Conservation (phyloP, 2,113 vertebrate genomes). For the Thunnus thynnus region DNA sequence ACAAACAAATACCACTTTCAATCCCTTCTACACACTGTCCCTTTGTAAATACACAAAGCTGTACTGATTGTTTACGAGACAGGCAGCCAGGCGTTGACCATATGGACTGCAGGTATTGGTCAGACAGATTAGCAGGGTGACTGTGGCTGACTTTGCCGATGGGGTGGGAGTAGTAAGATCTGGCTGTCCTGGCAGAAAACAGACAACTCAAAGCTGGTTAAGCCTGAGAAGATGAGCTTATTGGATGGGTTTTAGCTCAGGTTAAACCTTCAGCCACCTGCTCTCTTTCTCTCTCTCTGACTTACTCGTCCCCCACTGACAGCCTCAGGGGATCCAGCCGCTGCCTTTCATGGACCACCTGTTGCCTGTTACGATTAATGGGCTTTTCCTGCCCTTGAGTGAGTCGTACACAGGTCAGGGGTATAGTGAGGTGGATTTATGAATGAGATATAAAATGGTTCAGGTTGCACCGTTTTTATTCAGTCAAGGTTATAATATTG, state of each 20-base stretch:
- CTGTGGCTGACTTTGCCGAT: constrained; percentile 46
- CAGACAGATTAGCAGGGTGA: constrained; percentile 78
- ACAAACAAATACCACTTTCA: background rate
- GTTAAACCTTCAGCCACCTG: constrained; percentile 82
- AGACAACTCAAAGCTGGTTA: constrained; percentile 62
- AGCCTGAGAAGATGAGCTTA: constrained; percentile 78
- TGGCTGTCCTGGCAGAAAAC: constrained; percentile 60
- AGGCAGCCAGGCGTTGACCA: constrained; percentile 22
- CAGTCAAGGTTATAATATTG: background rate
- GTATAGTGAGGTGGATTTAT: constrained; percentile 17
- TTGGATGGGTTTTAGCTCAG: constrained; percentile 64
- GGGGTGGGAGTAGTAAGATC: constrained; percentile 27
- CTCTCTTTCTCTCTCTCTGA: constrained; percentile 43
- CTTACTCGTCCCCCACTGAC: constrained; percentile 16
- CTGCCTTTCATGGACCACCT: constrained; percentile 49
- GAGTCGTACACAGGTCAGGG: background rate
- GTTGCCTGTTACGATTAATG: constrained; percentile 21
- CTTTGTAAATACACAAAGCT: constrained; percentile 5
- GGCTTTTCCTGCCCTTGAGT: constrained; percentile 36
- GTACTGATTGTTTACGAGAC: constrained; percentile 35
- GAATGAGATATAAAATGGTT: constrained; percentile 26
- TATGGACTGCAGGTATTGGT: constrained; percentile 66
- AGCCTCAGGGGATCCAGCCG: background rate
- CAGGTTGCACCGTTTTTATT: background rate
- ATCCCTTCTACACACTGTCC: background rate